phyloP scores from a whole-genome alignment of 2,888 invertebrate genomes.

The Ochlodes sylvanus region DNA sequence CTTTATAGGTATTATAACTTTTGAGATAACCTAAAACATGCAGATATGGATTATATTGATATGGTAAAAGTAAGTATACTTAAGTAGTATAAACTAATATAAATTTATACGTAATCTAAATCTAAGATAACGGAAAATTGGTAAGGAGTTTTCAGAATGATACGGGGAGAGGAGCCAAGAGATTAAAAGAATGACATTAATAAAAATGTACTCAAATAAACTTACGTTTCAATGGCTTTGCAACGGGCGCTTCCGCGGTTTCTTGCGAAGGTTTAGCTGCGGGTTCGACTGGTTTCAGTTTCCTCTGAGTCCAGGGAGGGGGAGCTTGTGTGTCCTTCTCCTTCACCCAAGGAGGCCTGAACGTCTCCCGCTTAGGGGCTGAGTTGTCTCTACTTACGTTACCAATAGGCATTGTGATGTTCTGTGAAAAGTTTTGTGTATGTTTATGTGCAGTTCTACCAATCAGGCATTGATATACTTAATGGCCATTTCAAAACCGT shows the following conservation, averaged over 20 bases:
- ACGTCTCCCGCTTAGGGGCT: slow-evolving; percentile 86
- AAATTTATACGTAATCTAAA: background rate
- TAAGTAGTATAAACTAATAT: too few species aligned
- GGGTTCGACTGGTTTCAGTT: slow-evolving; percentile 73
- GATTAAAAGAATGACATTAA: background rate
- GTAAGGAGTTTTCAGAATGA: background rate
- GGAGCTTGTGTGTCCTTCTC: slow-evolving; percentile 86
- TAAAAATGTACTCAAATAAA: slow-evolving; percentile 36
- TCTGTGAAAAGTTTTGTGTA: slow-evolving; percentile 49
- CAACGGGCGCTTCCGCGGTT: slow-evolving; percentile 42
- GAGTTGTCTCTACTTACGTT: slow-evolving; percentile 78
- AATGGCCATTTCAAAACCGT: too few species aligned
- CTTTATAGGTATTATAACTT: too few species aligned
- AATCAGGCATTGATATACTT: too few species aligned
- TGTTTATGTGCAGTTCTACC: background rate
- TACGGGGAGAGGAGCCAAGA: background rate
- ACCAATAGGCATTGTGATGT: slow-evolving; percentile 74
- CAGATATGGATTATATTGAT: too few species aligned
- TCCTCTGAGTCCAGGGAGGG: slow-evolving; percentile 87
- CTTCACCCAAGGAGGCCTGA: slow-evolving; percentile 91
- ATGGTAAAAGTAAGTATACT: too few species aligned
- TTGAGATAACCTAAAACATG: too few species aligned
- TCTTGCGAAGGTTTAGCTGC: slow-evolving; percentile 54
- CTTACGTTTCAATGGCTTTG: slow-evolving; percentile 73
- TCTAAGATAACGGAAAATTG: background rate